Evolutionary conservation across 2,797 vertebrate species (phyloP).

Genomic region (Chelidonichthys spinosus): DNA sequence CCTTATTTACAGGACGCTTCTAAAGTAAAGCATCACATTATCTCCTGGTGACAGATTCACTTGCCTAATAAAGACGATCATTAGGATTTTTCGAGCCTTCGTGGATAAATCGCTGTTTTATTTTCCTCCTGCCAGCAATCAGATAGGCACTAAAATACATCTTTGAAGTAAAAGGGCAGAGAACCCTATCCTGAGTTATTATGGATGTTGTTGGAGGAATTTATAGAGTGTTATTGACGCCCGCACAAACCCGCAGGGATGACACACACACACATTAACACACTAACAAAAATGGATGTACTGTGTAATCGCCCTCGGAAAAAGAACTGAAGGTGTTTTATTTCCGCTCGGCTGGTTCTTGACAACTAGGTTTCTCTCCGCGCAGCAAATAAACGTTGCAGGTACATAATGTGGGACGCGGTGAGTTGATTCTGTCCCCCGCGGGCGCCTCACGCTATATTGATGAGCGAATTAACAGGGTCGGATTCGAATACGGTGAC

Average conservation of each 20-base stretch:
- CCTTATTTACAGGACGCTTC: conserved; percentile 76
- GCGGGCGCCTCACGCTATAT: conserved; percentile 72
- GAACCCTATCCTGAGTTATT: conserved; percentile 78
- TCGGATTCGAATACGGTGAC: conserved; percentile 81
- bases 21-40: conserved; percentile 62
- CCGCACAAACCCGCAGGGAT: conserved; percentile 75
- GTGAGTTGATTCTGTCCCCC: conserved; percentile 77
- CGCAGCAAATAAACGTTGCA: conserved; percentile 80
- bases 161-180: conserved; percentile 82
- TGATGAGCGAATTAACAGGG: conserved; percentile 84
- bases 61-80: conserved; percentile 71
- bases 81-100: conserved; percentile 71
- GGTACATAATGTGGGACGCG: conserved; percentile 79
- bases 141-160: conserved; percentile 67
- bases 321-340: conserved; percentile 43
- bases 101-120: conserved; percentile 53
- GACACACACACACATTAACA: conserved; percentile 54
- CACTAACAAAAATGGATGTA: conserved; percentile 58
- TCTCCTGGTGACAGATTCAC: conserved; percentile 70
- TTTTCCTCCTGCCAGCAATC: conserved; percentile 67
- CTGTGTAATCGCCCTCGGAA: conserved; percentile 49
- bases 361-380: conserved; percentile 67
- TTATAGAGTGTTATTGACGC: conserved; percentile 82
- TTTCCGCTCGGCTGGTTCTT: conserved; percentile 35
- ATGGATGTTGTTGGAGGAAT: conserved; percentile 74